phyloP scores from a whole-genome alignment of 1,140 invertebrate species.

The Dolichoris vasculosae region DNA sequence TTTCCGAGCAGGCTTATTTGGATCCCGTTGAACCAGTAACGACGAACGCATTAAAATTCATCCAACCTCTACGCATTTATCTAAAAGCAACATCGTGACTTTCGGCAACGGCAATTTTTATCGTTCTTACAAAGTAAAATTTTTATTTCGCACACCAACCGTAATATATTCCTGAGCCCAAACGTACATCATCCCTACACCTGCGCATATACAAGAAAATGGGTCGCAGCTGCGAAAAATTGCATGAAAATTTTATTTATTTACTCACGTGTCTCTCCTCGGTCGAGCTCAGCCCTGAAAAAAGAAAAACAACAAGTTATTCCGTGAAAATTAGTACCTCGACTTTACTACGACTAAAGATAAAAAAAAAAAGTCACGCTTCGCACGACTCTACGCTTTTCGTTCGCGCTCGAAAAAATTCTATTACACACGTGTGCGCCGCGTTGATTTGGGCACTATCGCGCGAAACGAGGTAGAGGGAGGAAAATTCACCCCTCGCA shows the following conservation, averaged over 20 bases:
- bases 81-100: slow-evolving; percentile 13
- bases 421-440: slow-evolving; percentile 40
- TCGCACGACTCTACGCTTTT: slow-evolving; percentile 26
- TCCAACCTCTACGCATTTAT: neutral
- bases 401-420: slow-evolving; percentile 51
- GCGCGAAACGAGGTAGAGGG: neutral
- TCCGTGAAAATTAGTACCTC: slow-evolving; percentile 50
- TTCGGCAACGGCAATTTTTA: neutral
- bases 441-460: slow-evolving; percentile 36
- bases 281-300: slow-evolving; percentile 80
- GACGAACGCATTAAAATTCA: neutral
- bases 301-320: slow-evolving; percentile 61
- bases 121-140: neutral
- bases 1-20: neutral
- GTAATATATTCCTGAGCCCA: slow-evolving; percentile 12
- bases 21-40: neutral
- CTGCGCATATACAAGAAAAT: neutral
- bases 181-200: neutral
- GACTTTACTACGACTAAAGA: neutral
- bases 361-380: slow-evolving; percentile 21
- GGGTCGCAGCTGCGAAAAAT: slow-evolving; percentile 32
- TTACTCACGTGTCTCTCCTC: slow-evolving; percentile 82
- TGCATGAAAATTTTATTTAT: slow-evolving; percentile 48
- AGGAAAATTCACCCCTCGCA: neutral
- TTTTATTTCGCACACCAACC: neutral